phyloP scores from a whole-genome alignment of 2,888 invertebrate species.

The Ariolimax columbianus region DNA sequence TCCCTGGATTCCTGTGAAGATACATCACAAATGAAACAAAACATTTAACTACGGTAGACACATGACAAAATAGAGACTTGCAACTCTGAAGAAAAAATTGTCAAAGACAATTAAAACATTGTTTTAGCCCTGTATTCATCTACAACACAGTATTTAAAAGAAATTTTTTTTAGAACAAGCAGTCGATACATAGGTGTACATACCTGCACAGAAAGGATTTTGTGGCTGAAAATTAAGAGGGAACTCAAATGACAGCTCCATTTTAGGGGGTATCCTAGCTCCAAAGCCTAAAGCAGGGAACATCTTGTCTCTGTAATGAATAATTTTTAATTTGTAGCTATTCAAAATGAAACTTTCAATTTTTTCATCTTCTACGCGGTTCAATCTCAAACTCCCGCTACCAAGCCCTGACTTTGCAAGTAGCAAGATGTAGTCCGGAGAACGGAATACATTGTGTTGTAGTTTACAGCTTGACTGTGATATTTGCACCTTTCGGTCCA shows the following conservation, averaged over 20 bases:
- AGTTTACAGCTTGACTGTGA: too few relatives aligned
- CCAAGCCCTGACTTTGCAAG: too few relatives aligned
- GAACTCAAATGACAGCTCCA: conserved; percentile 74
- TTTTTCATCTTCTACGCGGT: too few relatives aligned
- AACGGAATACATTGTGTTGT: too few relatives aligned
- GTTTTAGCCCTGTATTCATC: too few relatives aligned
- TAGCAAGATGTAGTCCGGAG: too few relatives aligned
- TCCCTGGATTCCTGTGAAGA: conserved; percentile 71
- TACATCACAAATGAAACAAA: neutral
- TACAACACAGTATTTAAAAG: neutral
- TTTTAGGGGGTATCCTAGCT: conserved; percentile 72
- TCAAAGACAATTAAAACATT: too few relatives aligned
- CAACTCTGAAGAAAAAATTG: too few relatives aligned
- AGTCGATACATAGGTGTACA: neutral
- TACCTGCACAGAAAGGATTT: conserved; percentile 77
- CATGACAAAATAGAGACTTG: too few relatives aligned
- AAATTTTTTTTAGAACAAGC: neutral
- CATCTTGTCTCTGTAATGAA: conserved; percentile 71
- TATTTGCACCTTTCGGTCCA: too few relatives aligned
- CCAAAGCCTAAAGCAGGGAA: conserved; percentile 78
- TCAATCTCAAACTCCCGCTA: too few relatives aligned
- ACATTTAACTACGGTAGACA: too few relatives aligned
- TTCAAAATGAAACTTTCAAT: neutral
- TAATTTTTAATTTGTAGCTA: neutral
- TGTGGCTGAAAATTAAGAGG: conserved; percentile 74